Percentiles rank a stretch among this genome's conserved stretches.
These are phyloP conservation scores for Parascotia fuliginaria DNA, from an alignment of 2,888 invertebrate genomes.

Conservation along the genomic window DNA sequence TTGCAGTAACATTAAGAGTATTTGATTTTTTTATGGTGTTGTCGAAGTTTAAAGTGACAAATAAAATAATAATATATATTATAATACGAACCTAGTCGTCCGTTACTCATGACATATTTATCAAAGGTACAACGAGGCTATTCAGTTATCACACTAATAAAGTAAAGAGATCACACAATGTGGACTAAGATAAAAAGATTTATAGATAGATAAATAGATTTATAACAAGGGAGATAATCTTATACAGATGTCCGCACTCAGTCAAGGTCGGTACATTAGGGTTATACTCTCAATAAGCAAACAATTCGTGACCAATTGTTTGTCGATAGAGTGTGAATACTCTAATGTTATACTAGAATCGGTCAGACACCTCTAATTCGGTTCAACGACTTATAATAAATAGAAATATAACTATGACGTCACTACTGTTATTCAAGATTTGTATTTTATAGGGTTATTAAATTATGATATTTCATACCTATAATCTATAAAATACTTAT, in stretches of 20 bases:
- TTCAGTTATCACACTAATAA: slow-evolving; percentile 41
- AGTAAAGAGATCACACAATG: slow-evolving; percentile 46
- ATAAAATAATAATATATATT: slow-evolving; percentile 11
- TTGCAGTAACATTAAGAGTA: neutral
- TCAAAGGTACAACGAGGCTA: slow-evolving; percentile 23
- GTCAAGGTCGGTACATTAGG: slow-evolving; percentile 23
- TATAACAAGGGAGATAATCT: slow-evolving; percentile 45
- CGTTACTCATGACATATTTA: slow-evolving; percentile 27
- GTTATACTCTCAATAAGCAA: neutral
- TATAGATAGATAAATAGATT: slow-evolving; percentile 50
- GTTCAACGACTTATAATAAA: too few relatives aligned
- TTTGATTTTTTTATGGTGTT: neutral
- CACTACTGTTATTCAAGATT: too few relatives aligned
- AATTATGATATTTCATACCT: too few relatives aligned
- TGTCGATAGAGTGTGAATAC: neutral
- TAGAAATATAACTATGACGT: too few relatives aligned
- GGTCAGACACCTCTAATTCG: too few relatives aligned
- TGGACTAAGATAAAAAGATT: slow-evolving; percentile 50
- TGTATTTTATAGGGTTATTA: too few relatives aligned
- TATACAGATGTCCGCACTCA: slow-evolving; percentile 19
- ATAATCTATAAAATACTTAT: too few relatives aligned
- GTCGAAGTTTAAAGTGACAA: neutral
- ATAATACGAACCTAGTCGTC: slow-evolving; percentile 8
- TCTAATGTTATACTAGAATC: too few relatives aligned
- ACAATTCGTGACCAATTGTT: neutral